phyloP scores from a whole-genome alignment of 2,113 vertebrate genomes.

The Tympanuchus pallidicinctus region DNA sequence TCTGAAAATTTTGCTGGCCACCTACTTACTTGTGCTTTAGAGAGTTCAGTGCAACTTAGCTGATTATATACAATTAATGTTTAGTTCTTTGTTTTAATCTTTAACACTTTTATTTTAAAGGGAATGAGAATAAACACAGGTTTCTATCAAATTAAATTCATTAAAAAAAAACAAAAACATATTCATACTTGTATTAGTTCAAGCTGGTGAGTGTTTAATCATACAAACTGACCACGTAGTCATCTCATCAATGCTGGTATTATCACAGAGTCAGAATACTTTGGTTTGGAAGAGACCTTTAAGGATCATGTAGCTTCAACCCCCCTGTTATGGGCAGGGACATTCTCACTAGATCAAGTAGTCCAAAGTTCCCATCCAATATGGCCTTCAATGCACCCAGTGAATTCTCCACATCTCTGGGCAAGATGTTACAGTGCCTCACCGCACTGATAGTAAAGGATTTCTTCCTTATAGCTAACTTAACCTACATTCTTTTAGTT shows the following conservation, averaged over 20 bases:
- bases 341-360: too few relatives aligned
- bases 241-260: not conserved
- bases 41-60: not conserved
- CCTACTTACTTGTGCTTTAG: fast-evolving
- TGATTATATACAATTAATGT: not conserved
- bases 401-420: too few relatives aligned
- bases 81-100: not conserved
- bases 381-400: too few relatives aligned
- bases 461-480: not conserved
- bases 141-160: not conserved
- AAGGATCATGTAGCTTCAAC: too few relatives aligned
- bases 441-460: not conserved
- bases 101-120: not conserved
- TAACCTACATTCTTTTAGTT: not conserved
- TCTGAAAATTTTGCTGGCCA: not conserved
- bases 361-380: too few relatives aligned
- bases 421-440: too few relatives aligned
- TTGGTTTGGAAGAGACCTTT: too few relatives aligned
- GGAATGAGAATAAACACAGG: not conserved
- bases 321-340: too few relatives aligned
- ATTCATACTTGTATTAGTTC: not conserved
- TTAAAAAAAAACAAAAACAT: not conserved
- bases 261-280: not conserved
- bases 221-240: not conserved
- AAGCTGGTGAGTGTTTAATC: not conserved